Base-by-base conservation (phyloP, 2,113 vertebrate genomes). In the Nematolebias whitei region DNA sequence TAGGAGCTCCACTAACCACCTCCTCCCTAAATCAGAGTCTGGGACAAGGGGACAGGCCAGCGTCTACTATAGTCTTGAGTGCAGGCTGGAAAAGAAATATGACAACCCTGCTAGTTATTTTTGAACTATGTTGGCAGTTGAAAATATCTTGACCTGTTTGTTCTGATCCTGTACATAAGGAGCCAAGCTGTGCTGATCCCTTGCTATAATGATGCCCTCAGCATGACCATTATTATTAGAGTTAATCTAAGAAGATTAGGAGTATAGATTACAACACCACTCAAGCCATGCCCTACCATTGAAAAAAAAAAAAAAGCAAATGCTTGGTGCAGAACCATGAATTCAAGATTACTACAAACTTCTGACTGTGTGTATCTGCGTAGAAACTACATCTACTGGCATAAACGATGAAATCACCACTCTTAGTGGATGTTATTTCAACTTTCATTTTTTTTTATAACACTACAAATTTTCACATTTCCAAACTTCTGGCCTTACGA, bases 211-310 rank as follows among this genome's bases (percentile, higher is more conserved):
- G 82, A 83, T 47, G 55, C 48, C 71, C 67, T 74, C 56, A 61
- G 67, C 55, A 60, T 80, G 66, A 70, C 65, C 65, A 71, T 71
- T 70, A 68, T 76, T 77, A 89, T 67, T 84, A 71, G 52, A 79
- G 65, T 84, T 88, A 84, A 89, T 84, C 86, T 70, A 61, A 86
- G 55, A 53, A 74, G 86, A 88, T 86, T 85, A 83, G 52, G 18
- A 58, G 76, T 86, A 82, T 84, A 78, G 64, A 84, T 88, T 87
- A 85, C 85, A 87, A 66, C 63, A 72, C 52, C 50, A 47, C 56
- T 24, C 3, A 19, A 73, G 26, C 64, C 3, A 8, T 54, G 54
- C 43, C 22, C 51, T 54, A 29, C 58, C 35, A 67, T 6, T 55
- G 10, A 53, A 53, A 67, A 51, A 53, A 71, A 64, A 74, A 71